Conservation (phyloP, 2,113 vertebrate species). For the Cisticola juncidis region DNA sequence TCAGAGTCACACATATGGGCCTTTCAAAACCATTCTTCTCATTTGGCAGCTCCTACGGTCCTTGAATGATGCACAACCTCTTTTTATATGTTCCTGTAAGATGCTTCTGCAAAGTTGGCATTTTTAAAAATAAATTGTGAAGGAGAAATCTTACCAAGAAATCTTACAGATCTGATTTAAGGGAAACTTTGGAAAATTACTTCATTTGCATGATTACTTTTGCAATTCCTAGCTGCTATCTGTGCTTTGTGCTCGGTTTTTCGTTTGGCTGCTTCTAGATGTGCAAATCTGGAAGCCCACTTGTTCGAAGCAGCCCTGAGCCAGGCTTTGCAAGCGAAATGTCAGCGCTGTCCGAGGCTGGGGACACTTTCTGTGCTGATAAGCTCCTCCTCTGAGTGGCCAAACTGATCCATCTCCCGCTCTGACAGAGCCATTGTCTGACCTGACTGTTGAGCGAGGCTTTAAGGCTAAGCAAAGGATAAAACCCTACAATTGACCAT, state of each 20-base stretch:
- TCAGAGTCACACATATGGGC: slow-evolving; percentile 28
- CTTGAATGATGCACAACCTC: slow-evolving; percentile 34
- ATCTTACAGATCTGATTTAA: neutral
- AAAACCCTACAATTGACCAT: slow-evolving; percentile 75
- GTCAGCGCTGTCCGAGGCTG: slow-evolving; percentile 6
- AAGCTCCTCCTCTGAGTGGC: slow-evolving; percentile 60
- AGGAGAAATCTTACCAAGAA: slow-evolving; percentile 6
- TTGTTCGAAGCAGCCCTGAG: neutral
- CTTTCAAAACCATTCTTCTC: slow-evolving; percentile 52
- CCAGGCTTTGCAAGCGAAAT: slow-evolving; percentile 48
- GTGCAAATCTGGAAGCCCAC: neutral
- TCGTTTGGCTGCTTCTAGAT: neutral
- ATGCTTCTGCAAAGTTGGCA: slow-evolving; percentile 32
- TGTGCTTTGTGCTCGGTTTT: slow-evolving; percentile 12
- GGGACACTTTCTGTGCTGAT: slow-evolving; percentile 63
- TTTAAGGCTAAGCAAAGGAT: slow-evolving; percentile 71
- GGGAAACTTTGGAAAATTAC: neutral
- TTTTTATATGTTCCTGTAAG: slow-evolving; percentile 7
- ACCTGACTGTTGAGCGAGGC: slow-evolving; percentile 64
- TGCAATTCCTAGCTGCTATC: neutral
- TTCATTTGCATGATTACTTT: neutral
- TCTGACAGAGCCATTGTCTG: slow-evolving; percentile 71
- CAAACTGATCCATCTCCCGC: slow-evolving; percentile 70
- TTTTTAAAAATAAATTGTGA: neutral
- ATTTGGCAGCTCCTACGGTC: neutral